A percentile compares a stretch with the other conserved stretches of the same genome.
phyloP scores from a whole-genome alignment of 2,888 invertebrate genomes.

The Reticulitermes lucifugus region DNA sequence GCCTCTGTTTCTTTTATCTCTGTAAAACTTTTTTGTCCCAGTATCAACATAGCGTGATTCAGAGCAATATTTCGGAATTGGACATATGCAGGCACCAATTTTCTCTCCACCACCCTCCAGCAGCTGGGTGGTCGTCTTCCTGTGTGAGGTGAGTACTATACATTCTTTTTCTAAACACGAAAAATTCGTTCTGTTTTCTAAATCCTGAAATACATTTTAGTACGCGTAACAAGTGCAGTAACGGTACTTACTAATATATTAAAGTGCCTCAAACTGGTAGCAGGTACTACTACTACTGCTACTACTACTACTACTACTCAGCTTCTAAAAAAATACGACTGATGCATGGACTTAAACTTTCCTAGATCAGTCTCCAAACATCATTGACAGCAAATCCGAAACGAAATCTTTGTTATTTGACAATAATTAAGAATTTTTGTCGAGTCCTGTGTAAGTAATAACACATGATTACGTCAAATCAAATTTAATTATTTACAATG shows the following conservation, averaged over 20 bases:
- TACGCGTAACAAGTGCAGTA: too few relatives aligned
- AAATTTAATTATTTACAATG: too few relatives aligned
- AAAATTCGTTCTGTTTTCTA: not conserved
- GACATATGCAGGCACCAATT: constrained; percentile 29
- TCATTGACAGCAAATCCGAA: not conserved
- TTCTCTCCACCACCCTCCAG: constrained; percentile 9
- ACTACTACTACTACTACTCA: too few relatives aligned
- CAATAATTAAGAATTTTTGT: not conserved
- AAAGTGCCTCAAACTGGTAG: too few relatives aligned
- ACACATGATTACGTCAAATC: not conserved
- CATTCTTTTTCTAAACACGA: not conserved
- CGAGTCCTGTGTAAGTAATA: not conserved
- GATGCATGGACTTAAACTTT: too few relatives aligned
- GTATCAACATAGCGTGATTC: constrained; percentile 40
- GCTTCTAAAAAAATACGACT: too few relatives aligned
- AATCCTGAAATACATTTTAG: too few relatives aligned
- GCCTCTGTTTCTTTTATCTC: not conserved
- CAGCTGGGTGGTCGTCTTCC: not conserved
- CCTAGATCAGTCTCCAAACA: not conserved
- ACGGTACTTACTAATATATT: too few relatives aligned
- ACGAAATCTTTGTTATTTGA: too few relatives aligned
- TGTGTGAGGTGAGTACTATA: not conserved
- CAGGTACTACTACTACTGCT: too few relatives aligned
- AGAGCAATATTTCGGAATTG: constrained; percentile 42
- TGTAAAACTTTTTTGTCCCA: too few relatives aligned